Percentiles rank a stretch among this genome's conserved stretches.
These are phyloP conservation scores for Brenthis ino DNA, from an alignment of 2,888 invertebrate genomes.

Conservation along the genomic window DNA sequence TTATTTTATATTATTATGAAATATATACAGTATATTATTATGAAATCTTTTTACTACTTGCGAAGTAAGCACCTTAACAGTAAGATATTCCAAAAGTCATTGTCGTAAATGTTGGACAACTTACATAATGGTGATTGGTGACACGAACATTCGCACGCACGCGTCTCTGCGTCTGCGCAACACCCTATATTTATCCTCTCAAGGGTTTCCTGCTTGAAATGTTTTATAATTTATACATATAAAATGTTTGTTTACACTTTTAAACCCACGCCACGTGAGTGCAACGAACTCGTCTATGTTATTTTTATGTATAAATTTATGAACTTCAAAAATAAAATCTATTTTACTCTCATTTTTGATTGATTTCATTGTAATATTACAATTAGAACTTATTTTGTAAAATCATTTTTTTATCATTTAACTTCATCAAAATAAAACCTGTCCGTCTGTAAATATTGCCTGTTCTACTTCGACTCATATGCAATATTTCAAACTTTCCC, in stretches of 20 bases:
- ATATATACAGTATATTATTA: no score
- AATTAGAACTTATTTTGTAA: not conserved
- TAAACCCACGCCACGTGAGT: constrained; percentile 66
- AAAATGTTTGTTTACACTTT: constrained; percentile 67
- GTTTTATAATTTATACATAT: constrained; percentile 74
- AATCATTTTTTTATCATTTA: no score
- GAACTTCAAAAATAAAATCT: constrained; percentile 22
- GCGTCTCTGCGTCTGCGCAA: constrained; percentile 67
- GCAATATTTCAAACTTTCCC: constrained; percentile 34
- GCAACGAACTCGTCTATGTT: constrained; percentile 60
- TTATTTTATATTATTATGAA: no score
- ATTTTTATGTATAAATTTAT: constrained; percentile 44
- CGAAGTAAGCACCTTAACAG: no score
- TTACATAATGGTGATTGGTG: constrained; percentile 34
- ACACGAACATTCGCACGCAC: constrained; percentile 67
- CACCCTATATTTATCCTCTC: constrained; percentile 73
- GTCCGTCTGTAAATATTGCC: constrained; percentile 4
- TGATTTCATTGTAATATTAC: not conserved
- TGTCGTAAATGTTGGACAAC: constrained; percentile 45
- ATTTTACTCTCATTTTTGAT: not conserved
- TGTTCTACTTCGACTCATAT: constrained; percentile 8
- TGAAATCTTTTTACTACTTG: no score
- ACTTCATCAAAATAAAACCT: not conserved
- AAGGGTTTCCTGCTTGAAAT: constrained; percentile 75
- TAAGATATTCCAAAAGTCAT: constrained; percentile 42